Evolutionary conservation across 2,113 vertebrate genomes (phyloP), one percentile per base, ranked within the genome.

Genomic region (Meriones unguiculatus): DNA sequence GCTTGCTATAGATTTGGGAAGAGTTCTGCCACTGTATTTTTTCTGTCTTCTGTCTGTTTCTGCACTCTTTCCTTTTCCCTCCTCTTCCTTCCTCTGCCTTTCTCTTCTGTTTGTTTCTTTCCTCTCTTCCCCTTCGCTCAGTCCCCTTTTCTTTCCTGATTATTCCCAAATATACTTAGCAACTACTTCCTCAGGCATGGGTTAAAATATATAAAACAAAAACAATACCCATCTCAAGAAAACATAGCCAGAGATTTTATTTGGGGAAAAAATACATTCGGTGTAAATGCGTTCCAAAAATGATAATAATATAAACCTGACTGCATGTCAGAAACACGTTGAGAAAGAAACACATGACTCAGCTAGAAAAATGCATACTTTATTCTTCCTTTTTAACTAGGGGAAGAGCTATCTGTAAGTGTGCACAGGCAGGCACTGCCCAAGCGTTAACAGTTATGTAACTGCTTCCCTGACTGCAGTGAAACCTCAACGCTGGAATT

Each of bases 351-450:
- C 70, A 54, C n/a, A 30, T 87, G 97, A 91, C 52, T 92, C 28
- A 59, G 96, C 80, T 52, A 90, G 93, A 94, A 46, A 96, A 95
- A 67, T 24, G 2, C 22, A 25, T 46, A 80, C 22, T 96, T 91
- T 90, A 81, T n/a, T 32, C 57, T 93, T 95, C 88, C 80, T 89
- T 97, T 90, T 75, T 80, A 69, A 94, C 87, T 89, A 91, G 57
- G 62, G 64, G 82, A 73, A 80, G 50, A 87, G 59, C 50, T 91
- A 67, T 89, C 57, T 91, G 12, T 72, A 75, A 94, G 46, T 13
- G 69, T 72, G n/a, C 75, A 80, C 24, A 75, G 24, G 86, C 28
- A 41, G 41, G 18, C 73, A 38, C 28, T 91, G 81, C 76, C 7
- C 5, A 3, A 81, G 75, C 35, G 57, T 20, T 50, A 11, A 24